A percentile compares a stretch with the other conserved stretches of the same genome.
Evolutionary conservation across 1,140 invertebrate genomes (phyloP).

Genomic region (Alviniconcha marisindica): DNA sequence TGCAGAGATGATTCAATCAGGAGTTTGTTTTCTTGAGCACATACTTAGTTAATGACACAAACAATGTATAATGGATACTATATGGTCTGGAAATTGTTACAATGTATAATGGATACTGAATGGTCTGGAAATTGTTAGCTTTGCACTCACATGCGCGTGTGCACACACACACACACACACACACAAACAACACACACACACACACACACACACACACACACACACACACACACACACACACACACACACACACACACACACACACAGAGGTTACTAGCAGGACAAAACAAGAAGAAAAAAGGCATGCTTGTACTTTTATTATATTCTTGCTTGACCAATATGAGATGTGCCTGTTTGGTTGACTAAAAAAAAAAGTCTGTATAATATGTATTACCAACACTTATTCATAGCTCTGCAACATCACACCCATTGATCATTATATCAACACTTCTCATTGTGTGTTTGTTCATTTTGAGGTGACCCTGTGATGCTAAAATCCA

Average conservation of each 20-base stretch:
- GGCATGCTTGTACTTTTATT: not conserved
- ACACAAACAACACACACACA: slow-evolving; percentile 13
- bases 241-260: not conserved
- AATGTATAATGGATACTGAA: no score
- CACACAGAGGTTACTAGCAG: not conserved
- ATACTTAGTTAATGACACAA: not conserved
- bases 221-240: not conserved
- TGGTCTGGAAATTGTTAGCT: no score
- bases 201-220: not conserved
- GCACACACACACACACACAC: slow-evolving; percentile 17
- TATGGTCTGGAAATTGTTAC: no score
- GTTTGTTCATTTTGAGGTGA: no score
- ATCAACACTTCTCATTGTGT: no score
- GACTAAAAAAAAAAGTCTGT: no score
- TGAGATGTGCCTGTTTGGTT: no score
- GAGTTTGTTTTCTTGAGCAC: not conserved
- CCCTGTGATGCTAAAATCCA: no score
- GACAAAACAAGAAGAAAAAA: not conserved
- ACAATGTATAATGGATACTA: not conserved
- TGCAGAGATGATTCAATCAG: not conserved
- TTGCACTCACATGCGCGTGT: not conserved
- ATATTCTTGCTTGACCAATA: not conserved
- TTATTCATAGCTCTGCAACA: no score
- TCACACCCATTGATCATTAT: no score
- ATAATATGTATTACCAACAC: no score